A percentile compares a stretch with the other conserved stretches of the same genome.
Evolutionary conservation across 30 jellyfish, hydroid and myxozoan species (phyloP).

Genomic region (Rhopilema esculentum): DNA sequence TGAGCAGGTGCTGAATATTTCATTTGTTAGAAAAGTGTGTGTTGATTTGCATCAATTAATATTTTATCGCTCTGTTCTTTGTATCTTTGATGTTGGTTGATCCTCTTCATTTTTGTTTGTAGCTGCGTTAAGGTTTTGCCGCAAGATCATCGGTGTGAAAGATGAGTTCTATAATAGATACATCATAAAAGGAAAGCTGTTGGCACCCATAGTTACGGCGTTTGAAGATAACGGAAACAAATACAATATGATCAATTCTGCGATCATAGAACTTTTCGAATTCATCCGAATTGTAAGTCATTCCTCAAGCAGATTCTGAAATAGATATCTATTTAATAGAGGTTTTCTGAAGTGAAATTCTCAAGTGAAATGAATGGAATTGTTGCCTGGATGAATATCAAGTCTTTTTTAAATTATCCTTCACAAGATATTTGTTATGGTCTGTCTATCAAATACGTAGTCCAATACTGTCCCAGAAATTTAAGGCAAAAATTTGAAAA

Average conservation of each 20-base stretch:
- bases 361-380: no score
- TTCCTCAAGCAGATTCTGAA: background rate
- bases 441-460: no score
- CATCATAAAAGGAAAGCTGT: constrained; percentile 77
- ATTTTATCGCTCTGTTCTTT: background rate
- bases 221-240: constrained; percentile 85
- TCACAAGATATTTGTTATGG: no score
- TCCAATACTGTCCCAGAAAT: no score
- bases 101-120: background rate
- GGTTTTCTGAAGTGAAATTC: no score
- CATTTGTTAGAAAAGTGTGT: no score
- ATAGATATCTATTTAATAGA: no score
- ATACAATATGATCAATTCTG: constrained; percentile 94
- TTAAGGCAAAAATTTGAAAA: no score
- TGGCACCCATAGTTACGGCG: constrained; percentile 78
- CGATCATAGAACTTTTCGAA: constrained; percentile 89
- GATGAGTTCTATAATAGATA: constrained; percentile 96
- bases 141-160: constrained; percentile 87
- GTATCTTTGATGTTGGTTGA: background rate
- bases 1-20: no score
- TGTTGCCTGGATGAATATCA: no score
- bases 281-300: constrained; percentile 91
- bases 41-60: no score
- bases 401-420: no score
- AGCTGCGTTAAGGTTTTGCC: constrained; percentile 95